Evolutionary conservation across 2,797 vertebrate species (phyloP).

Genomic region (Myotis vivesi): DNA sequence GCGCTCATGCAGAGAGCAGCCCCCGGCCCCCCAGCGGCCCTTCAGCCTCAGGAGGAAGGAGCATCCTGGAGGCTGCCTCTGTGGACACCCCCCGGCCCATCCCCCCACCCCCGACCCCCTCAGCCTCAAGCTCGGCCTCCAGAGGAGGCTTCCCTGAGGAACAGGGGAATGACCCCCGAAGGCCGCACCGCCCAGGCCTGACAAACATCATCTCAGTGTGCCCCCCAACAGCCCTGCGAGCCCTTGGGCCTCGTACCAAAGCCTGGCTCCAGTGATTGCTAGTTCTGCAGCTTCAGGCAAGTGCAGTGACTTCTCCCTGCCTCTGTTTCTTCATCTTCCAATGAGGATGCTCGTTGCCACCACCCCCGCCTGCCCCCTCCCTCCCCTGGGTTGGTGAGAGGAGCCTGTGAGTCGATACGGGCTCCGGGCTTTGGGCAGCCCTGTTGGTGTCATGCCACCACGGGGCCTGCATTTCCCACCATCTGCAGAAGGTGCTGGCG

Average conservation of each 20-base stretch:
- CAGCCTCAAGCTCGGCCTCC: background rate
- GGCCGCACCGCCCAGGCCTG: background rate
- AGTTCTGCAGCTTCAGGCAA: background rate
- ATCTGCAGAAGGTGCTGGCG: background rate
- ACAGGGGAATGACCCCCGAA: background rate
- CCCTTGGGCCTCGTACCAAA: background rate
- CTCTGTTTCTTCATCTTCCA: background rate
- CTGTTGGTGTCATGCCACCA: accelerated
- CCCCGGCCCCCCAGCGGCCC: background rate
- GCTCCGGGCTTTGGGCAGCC: background rate
- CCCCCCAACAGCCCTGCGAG: background rate
- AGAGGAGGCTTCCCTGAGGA: background rate
- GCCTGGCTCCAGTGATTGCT: background rate
- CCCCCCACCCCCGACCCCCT: background rate
- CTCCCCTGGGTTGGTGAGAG: background rate
- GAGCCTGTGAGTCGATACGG: accelerated
- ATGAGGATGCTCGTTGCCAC: accelerated
- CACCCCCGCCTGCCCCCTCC: no score
- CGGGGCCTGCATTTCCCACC: background rate
- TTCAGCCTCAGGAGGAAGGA: background rate
- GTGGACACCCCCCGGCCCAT: no score
- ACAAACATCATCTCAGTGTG: background rate
- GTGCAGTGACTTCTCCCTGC: background rate
- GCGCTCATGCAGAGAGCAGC: background rate
- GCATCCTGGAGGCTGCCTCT: background rate